A percentile compares a stretch with the other conserved stretches of the same genome.
These are phyloP conservation scores for Megalopta genalis DNA, from an alignment of 1,140 invertebrate species.

Conservation along the genomic window DNA sequence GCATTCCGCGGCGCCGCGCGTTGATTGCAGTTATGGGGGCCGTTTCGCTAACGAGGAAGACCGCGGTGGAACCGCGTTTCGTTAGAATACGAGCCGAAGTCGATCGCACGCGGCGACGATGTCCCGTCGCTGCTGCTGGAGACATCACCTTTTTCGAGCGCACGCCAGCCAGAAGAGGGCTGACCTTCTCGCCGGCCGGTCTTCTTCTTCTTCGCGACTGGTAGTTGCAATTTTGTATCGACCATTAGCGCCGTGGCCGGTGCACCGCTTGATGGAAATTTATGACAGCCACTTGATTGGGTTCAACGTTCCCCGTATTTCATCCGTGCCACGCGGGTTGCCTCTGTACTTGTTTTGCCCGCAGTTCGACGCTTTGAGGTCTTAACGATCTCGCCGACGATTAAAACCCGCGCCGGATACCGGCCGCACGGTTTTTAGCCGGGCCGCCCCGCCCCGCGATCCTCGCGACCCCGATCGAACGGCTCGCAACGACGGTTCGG, in stretches of 20 bases:
- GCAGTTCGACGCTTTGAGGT: slow-evolving; percentile 21
- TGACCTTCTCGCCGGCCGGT: background rate
- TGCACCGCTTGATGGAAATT: slow-evolving; percentile 75
- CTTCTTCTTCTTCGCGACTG: slow-evolving; percentile 23
- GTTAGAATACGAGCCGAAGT: too few relatives aligned
- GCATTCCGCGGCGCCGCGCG: too few relatives aligned
- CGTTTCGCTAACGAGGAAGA: too few relatives aligned
- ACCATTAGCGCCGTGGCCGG: slow-evolving; percentile 56
- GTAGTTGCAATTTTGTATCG: slow-evolving; percentile 64
- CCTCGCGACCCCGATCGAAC: too few relatives aligned
- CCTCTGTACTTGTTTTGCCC: slow-evolving; percentile 39
- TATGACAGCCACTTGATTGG: slow-evolving; percentile 78
- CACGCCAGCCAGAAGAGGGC: background rate
- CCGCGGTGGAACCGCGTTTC: too few relatives aligned
- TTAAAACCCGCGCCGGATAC: slow-evolving; percentile 39
- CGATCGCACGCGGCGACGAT: too few relatives aligned
- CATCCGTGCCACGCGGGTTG: slow-evolving; percentile 59
- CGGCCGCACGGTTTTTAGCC: background rate
- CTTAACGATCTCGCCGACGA: slow-evolving; percentile 59
- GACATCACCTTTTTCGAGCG: too few relatives aligned
- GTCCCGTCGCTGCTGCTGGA: too few relatives aligned
- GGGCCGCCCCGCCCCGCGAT: background rate
- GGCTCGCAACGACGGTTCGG: too few relatives aligned
- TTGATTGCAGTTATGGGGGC: too few relatives aligned
- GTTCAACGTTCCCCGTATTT: slow-evolving; percentile 77